Base-by-base conservation (phyloP, 2,797 vertebrate species). In the Typhlichthys eigenmanni region DNA sequence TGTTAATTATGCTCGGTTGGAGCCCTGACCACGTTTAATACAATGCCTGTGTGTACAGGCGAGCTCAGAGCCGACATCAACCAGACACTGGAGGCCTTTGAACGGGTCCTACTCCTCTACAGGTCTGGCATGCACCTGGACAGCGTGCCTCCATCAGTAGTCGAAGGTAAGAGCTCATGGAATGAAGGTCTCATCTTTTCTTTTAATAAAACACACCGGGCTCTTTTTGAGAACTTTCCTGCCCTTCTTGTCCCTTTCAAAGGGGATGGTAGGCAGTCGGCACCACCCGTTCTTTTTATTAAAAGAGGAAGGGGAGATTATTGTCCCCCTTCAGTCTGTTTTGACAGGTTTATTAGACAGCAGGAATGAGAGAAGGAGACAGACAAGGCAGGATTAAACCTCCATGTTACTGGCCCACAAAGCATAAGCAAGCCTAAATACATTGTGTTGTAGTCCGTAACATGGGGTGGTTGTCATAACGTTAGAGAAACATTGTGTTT, bases 51-150 rank as follows among this genome's bases (percentile, higher is more conserved):
- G 68, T 83, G 86, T 78, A 47, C 74, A 96, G 95, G 94, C 65
- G 93, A 96, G 76, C 90, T 97, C 82, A 93, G 67, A 64, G 90
- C 92, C 0, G 90, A 93, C 85, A 92, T 94, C 85, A 95, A 95
- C 80, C 90, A 94, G 86, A 96, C 93, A 0, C 75, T 95, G 76
- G 77, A 82, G 66, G 91, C 92, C 80, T 96, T 97, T 90, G 93
- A 96, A 88, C 91, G 92, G 47, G 86, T 96, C 85, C 92, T 96
- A 76, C 87, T 89, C 78, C 83, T 94, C 47, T 97, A 96, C 90
- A 93, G 92, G 82, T 95, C 95, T 79, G 95, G 94, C 72, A 85
- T 93, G 76, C 94, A 96, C 87, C 91, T 94, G 69, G 93, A 93
- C 75, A 92, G 91, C 76, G 51, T 90, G 68, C 78, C 88, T 66